phyloP scores from a whole-genome alignment of 2,888 invertebrate genomes.

The Hesperia comma region DNA sequence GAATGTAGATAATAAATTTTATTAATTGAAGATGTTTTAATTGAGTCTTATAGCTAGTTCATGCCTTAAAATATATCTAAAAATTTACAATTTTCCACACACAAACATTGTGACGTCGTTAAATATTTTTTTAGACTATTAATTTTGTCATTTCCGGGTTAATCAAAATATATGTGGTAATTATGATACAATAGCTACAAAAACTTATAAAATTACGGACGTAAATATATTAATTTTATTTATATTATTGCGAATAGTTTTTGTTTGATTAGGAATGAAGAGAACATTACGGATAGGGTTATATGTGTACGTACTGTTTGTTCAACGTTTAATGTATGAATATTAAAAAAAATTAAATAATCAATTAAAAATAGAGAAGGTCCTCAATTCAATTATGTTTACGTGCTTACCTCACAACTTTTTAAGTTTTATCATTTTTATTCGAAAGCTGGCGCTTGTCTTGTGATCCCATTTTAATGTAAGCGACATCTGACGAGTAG shows the following conservation, averaged over 20 bases:
- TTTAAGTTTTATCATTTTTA: too few species aligned
- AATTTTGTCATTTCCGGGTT: slow-evolving; percentile 11
- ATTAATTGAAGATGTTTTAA: slow-evolving; percentile 24
- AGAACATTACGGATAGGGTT: too few species aligned
- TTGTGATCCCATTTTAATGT: too few species aligned
- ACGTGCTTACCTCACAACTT: too few species aligned
- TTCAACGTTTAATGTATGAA: too few species aligned
- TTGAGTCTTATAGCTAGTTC: slow-evolving; percentile 11
- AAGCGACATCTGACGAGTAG: too few species aligned
- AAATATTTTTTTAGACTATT: not conserved
- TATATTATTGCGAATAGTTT: not conserved
- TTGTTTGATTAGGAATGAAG: too few species aligned
- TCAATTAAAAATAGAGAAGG: too few species aligned
- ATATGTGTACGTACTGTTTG: too few species aligned
- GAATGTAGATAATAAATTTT: slow-evolving; percentile 3
- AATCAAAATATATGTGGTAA: not conserved
- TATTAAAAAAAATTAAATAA: too few species aligned
- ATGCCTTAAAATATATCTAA: slow-evolving; percentile 7
- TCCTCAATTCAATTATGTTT: too few species aligned
- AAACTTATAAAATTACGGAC: not conserved
- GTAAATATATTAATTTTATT: not conserved
- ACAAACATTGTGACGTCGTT: not conserved
- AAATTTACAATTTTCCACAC: slow-evolving; percentile 12
- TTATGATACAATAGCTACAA: not conserved
- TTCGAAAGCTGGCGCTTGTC: too few species aligned